A percentile compares a stretch with the other conserved stretches of the same genome.
These are phyloP conservation scores for Mesoligia furuncula DNA, from an alignment of 2,888 invertebrate species.

Conservation along the genomic window DNA sequence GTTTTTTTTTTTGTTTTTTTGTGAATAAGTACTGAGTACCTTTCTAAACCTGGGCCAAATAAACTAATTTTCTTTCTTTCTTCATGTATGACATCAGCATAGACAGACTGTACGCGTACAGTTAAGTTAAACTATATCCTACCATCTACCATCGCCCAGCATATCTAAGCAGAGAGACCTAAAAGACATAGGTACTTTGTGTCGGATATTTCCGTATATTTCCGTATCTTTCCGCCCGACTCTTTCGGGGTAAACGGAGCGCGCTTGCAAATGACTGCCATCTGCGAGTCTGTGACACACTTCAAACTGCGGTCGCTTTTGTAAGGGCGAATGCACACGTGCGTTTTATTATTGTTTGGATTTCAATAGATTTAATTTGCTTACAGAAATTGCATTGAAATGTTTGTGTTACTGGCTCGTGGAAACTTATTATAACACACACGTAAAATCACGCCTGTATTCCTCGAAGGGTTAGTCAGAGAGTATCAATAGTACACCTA, in stretches of 20 bases:
- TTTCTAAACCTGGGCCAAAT: not conserved
- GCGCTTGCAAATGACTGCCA: constrained; percentile 26
- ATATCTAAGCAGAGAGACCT: not conserved
- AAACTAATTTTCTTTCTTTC: too few relatives aligned
- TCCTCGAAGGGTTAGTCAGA: not conserved
- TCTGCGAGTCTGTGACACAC: constrained; percentile 13
- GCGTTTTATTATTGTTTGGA: constrained; percentile 13
- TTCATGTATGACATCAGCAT: too few relatives aligned
- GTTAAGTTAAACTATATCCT: not conserved
- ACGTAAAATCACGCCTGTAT: not conserved
- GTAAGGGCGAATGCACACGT: constrained; percentile 20
- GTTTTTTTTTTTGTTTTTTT: not conserved
- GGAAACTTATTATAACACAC: not conserved
- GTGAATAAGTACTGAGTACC: not conserved
- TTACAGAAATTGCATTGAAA: not conserved
- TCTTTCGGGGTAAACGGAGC: constrained; percentile 20
- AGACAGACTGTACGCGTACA: too few relatives aligned
- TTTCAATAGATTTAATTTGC: not conserved
- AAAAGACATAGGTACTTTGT: constrained; percentile 6
- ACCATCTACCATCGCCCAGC: not conserved
- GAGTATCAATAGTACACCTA: too few relatives aligned
- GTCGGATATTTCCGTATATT: constrained; percentile 14
- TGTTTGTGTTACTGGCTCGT: not conserved
- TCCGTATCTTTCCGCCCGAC: constrained; percentile 16
- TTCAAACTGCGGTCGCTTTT: not conserved